A percentile compares a stretch with the other conserved stretches of the same genome.
Evolutionary conservation across 1,140 invertebrate species (phyloP).

Genomic region (Drosophila watanabei): DNA sequence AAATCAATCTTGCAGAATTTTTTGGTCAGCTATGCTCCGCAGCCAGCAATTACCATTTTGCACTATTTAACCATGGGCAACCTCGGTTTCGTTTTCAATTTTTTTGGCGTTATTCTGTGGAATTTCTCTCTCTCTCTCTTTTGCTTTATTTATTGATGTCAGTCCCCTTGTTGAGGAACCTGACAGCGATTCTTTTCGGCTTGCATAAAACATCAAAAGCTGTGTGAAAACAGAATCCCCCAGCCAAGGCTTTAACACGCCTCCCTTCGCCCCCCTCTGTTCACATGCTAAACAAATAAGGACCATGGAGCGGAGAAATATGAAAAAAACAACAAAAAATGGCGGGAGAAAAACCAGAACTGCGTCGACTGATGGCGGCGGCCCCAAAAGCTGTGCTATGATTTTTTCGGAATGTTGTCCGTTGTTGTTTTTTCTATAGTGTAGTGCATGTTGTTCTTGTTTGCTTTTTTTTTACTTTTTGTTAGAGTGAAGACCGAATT

Average conservation of each 20-base stretch:
- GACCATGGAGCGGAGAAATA: constrained; percentile 35
- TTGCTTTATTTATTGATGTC: constrained; percentile 27
- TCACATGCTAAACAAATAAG: constrained; percentile 69
- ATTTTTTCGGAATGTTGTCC: constrained; percentile 57
- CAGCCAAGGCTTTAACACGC: constrained; percentile 24
- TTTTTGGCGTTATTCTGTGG: constrained; percentile 5
- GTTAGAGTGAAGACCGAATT: neutral
- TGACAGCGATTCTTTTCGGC: constrained; percentile 27
- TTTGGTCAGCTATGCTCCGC: neutral
- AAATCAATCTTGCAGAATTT: constrained; percentile 1
- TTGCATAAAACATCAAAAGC: constrained; percentile 81
- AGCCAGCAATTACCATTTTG: constrained; percentile 13
- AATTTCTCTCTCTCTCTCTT: neutral
- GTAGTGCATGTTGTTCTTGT: constrained; percentile 24
- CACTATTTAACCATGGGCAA: constrained; percentile 5
- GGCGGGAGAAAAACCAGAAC: constrained; percentile 20
- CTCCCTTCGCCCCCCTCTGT: neutral
- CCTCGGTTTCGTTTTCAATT: constrained; percentile 19
- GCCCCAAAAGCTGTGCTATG: constrained; percentile 63
- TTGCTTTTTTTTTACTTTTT: constrained; percentile 18
- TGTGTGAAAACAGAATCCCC: constrained; percentile 66
- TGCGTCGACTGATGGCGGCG: constrained; percentile 21
- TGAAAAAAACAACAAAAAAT: constrained; percentile 5
- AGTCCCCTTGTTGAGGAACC: constrained; percentile 25
- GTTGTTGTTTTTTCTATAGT: constrained; percentile 17